Evolutionary conservation across 2,888 invertebrate species (phyloP), one percentile per base, ranked within the genome.

Genomic region (Drosophila limbata): DNA sequence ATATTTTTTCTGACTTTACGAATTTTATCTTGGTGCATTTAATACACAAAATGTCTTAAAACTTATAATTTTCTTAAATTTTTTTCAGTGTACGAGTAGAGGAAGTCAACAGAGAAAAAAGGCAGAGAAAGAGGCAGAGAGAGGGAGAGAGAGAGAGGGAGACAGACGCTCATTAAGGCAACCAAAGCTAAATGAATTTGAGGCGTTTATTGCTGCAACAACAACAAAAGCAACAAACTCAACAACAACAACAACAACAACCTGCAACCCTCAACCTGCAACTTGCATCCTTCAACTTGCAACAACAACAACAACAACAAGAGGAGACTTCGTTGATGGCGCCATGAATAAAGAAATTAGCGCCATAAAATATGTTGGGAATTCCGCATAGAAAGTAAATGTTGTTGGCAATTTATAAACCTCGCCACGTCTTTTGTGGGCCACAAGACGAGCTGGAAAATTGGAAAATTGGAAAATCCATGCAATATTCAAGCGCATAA

Each of bases 321-420:
- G 47, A 11, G 6, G n/a, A 40, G 28, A 17, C 21, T 13, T 35
- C 21, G 33, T 45, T 45, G 62, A 42, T 65, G 77, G 65, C 79
- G 75, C 71, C 84, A 81, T 84, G 88, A 82, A 84, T 84, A 84
- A 85, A 88, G 85, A 88, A 88, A 84, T 84, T 84, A 88, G 77
- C 75, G 65, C 77, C 77, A 81, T 77, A 55, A 73, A 76, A 57
- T 76, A 77, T 77, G 68, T 56, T 19, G 47, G 67, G 75, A 72
- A 78, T 78, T 78, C 68, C 76, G 57, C 67, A 62, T 75, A 72
- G 77, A 78, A 78, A 78, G 79, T 78, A 35, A 64, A 62, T 35
- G 55, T 56, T 42, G 33, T 25, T 28, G 19, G 33, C 60, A 56
- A 78, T 78, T 76, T 76, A 78, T 60, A 78, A 76, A 37, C 55